phyloP scores from a whole-genome alignment of 30 jellyfish, hydroid and myxozoan genomes.

The Pelagia noctiluca region DNA sequence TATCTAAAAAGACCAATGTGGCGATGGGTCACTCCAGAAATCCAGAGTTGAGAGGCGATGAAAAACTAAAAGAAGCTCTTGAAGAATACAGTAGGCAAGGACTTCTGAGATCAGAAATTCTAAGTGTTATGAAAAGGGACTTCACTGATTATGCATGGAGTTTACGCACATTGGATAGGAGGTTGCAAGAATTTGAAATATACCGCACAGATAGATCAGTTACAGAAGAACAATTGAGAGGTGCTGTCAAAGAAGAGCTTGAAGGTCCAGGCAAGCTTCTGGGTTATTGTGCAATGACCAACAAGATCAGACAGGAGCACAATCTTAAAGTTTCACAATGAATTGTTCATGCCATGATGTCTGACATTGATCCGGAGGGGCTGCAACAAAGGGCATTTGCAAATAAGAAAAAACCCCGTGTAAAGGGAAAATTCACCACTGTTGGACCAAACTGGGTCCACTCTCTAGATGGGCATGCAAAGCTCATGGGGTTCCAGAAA shows the following conservation, averaged over 20 bases:
- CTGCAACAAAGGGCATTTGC: not conserved
- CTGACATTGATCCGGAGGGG: constrained; percentile 23
- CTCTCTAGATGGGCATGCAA: constrained; percentile 61
- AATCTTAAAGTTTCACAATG: constrained; percentile 35
- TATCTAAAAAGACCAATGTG: not conserved
- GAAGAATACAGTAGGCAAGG: constrained; percentile 6
- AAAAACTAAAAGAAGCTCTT: not conserved
- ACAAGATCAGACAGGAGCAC: constrained; percentile 44
- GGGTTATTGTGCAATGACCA: constrained; percentile 68
- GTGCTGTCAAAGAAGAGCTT: constrained; percentile 41
- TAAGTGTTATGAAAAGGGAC: constrained; percentile 38
- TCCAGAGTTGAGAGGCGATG: too few species aligned
- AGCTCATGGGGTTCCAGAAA: constrained; percentile 55
- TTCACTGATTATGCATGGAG: constrained; percentile 61
- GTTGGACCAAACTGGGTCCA: constrained; percentile 50
- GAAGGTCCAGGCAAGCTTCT: constrained; percentile 62
- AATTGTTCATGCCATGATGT: constrained; percentile 39
- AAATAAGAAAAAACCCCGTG: constrained; percentile 21
- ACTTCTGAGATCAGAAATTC: constrained; percentile 49
- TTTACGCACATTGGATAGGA: too few species aligned
- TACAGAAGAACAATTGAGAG: constrained; percentile 15
- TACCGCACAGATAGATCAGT: constrained; percentile 25
- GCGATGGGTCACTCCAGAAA: too few species aligned
- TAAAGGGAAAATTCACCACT: constrained; percentile 8
- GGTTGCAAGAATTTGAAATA: constrained; percentile 36